Evolutionary conservation across 2,888 invertebrate species (phyloP).

Genomic region (Cyclophora albipunctata): DNA sequence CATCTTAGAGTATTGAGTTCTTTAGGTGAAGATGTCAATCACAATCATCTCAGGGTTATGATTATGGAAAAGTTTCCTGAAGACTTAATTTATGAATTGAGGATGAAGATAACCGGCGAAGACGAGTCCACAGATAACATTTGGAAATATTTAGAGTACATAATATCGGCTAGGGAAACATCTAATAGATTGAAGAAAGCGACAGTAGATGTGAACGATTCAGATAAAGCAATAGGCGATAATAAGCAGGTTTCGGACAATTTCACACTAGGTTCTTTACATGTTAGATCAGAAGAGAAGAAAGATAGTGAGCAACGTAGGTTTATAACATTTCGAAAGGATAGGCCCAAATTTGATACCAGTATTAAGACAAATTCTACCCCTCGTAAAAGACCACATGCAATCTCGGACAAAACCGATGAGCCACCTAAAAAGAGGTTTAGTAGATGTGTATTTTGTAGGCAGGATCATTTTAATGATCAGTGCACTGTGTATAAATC

Average conservation of each 20-base stretch:
- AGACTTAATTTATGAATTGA: background rate
- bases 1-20: conserved; percentile 19
- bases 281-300: background rate
- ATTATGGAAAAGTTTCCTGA: conserved; percentile 8
- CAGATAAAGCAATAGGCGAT: background rate
- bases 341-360: background rate
- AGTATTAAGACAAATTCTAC: background rate
- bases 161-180: conserved; percentile 1
- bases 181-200: background rate
- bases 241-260: background rate
- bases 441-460: background rate
- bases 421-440: background rate
- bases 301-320: background rate
- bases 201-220: background rate
- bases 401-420: background rate
- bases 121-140: background rate
- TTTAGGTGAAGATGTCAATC: conserved; percentile 20
- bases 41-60: conserved; percentile 11
- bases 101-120: background rate
- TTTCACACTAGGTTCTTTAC: background rate
- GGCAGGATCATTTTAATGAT: background rate
- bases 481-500: background rate
- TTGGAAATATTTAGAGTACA: background rate
- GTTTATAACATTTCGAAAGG: background rate
- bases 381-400: background rate